Evolutionary conservation across 2,888 invertebrate genomes (phyloP), one percentile per base, ranked within the genome.

Genomic region (Thymelicus sylvestris): DNA sequence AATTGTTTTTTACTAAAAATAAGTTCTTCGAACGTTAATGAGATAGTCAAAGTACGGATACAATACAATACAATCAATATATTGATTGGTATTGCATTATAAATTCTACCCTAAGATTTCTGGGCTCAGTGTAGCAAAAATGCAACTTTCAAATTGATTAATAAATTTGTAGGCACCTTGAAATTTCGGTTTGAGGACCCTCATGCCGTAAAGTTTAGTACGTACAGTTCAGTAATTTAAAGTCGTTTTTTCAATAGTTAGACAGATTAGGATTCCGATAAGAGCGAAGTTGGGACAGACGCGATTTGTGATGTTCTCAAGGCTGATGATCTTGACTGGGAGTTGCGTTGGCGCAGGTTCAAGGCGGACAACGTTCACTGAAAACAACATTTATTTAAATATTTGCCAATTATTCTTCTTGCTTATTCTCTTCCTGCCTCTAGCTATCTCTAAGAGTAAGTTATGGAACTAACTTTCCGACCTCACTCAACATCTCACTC

Each of bases 351-450:
- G 93, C 50, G 87, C 80, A 0, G 91, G 91, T 77, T 92, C 92
- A 69, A 87, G 81, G n/a, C 91, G 89, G 8, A 93, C 86, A 39
- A 93, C 90, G 80, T 89, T 93, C 60, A 93, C 94, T 92, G 90
- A 50, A 90, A 91, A 75, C 79, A 74, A 79, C 77, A 19, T 62
- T 63, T 47, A 38, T 38, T 38, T 67, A 19, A 50, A 48, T 31
- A n/a, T 41, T 24, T 55, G 1, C 19, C n/a, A 19, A 19, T 44
- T 10, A 10, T 12, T 12, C 44, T 44, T 12, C 3, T 31, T 31
- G 31, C 31, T 31, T 2, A 31, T 31, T 31, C 4, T 31, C 2
- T 31, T 31, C 31, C 31, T 31, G 31, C 3, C 31, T 31, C 31
- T 31, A 3, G 1, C 0, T 31, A 31, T 31, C 1, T 31, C 31